Percentiles rank a stretch among this genome's conserved stretches.
Conservation (phyloP, 2,888 invertebrate genomes). For the Caenorhabditis imperialis region DNA sequence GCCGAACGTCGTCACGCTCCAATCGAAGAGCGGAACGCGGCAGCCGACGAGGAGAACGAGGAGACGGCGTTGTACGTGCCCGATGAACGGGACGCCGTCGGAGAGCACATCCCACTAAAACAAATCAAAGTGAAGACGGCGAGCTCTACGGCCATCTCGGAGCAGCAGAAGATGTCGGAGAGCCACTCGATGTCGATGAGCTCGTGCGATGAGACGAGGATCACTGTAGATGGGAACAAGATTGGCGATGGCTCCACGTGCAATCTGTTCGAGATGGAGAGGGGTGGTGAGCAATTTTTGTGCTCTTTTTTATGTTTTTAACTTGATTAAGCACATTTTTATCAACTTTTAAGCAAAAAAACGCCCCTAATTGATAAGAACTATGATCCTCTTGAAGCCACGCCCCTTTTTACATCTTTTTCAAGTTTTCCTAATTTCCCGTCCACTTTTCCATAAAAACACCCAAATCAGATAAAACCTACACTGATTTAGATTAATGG, state of each 20-base stretch:
- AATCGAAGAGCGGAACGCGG: conserved; percentile 49
- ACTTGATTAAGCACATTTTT: too few relatives aligned
- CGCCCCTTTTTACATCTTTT: too few relatives aligned
- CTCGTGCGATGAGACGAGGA: conserved; percentile 21
- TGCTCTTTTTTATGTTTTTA: too few relatives aligned
- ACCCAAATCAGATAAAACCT: too few relatives aligned
- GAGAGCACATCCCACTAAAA: conserved; percentile 17
- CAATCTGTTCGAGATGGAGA: conserved; percentile 58
- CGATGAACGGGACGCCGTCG: conserved; percentile 4
- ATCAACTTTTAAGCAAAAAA: too few relatives aligned
- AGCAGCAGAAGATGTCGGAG: not conserved
- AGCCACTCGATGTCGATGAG: conserved; percentile 49
- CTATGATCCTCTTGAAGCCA: too few relatives aligned
- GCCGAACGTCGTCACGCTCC: not conserved
- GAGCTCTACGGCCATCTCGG: not conserved
- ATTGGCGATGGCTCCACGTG: conserved; percentile 59
- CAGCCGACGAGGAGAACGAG: conserved; percentile 2
- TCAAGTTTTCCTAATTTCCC: too few relatives aligned
- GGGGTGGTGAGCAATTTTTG: conserved; percentile 30
- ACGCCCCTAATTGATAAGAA: too few relatives aligned
- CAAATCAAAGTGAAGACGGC: conserved; percentile 27
- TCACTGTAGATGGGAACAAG: not conserved
- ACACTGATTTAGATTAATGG: too few relatives aligned
- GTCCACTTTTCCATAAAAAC: too few relatives aligned
- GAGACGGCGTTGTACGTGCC: conserved; percentile 13